Conservation (phyloP, 2,113 vertebrate species). For the Gadus chalcogrammus region DNA sequence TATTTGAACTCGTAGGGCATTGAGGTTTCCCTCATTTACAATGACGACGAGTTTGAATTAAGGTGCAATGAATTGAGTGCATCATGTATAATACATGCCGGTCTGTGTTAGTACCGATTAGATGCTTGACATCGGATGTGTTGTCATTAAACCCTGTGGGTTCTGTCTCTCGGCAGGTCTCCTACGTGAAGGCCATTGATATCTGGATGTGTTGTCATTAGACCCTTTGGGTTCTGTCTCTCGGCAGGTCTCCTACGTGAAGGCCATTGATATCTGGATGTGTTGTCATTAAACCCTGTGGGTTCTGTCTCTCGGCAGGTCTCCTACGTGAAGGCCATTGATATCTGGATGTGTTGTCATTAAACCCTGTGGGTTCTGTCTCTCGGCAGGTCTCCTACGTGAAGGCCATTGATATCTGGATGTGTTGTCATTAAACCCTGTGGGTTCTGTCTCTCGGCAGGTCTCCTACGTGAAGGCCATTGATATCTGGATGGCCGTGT, state of each 20-base stretch:
- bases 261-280: slow-evolving; percentile 89
- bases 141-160: neutral
- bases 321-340: slow-evolving; percentile 98
- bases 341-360: slow-evolving; percentile 42
- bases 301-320: slow-evolving; percentile 73
- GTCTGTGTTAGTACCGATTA: too few relatives aligned
- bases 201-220: slow-evolving; percentile 84
- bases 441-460: slow-evolving; percentile 61
- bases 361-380: slow-evolving; percentile 17
- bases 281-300: neutral
- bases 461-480: slow-evolving; percentile 99
- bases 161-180: slow-evolving; percentile 77
- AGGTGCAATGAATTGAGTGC: too few relatives aligned
- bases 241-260: slow-evolving; percentile 93
- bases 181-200: slow-evolving; percentile 98
- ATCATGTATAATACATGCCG: too few relatives aligned
- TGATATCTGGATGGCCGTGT: slow-evolving; percentile 99
- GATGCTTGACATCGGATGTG: too few relatives aligned
- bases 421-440: too few relatives aligned
- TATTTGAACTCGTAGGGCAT: too few relatives aligned
- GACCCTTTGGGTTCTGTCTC: slow-evolving; percentile 19
- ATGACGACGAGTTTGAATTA: too few relatives aligned
- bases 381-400: slow-evolving; percentile 91
- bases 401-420: slow-evolving; percentile 99
- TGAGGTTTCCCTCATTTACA: too few relatives aligned